Percentiles rank a stretch among this genome's conserved stretches.
Conservation (phyloP, 2,797 vertebrate genomes). For the Tadarida brasiliensis region DNA sequence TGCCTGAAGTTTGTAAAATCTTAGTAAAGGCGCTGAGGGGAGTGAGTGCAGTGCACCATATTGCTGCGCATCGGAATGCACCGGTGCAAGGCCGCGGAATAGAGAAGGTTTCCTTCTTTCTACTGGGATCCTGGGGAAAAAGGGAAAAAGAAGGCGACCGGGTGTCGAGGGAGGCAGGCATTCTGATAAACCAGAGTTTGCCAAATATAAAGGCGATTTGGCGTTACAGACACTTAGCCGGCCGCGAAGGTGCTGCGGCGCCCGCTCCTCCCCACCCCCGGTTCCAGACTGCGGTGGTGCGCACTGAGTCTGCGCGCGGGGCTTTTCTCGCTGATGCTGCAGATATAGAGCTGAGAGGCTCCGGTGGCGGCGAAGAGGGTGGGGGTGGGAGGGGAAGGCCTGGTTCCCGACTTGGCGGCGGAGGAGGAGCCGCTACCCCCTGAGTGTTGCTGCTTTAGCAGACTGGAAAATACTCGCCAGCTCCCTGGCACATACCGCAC, state of each 20-base stretch:
- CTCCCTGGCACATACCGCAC: conserved; percentile 30
- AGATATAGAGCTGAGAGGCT: conserved; percentile 83
- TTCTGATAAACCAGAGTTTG: conserved; percentile 79
- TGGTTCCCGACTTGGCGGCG: neutral
- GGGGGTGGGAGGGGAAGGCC: conserved; percentile 49
- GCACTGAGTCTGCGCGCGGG: conserved; percentile 88
- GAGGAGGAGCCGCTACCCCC: conserved; percentile 16
- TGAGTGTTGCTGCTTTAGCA: conserved; percentile 7
- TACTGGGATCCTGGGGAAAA: neutral
- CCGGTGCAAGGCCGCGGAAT: conserved; percentile 36
- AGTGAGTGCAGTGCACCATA: conserved; percentile 74
- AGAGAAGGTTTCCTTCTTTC: conserved; percentile 54
- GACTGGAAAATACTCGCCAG: conserved; percentile 29
- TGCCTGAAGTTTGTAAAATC: conserved; percentile 79
- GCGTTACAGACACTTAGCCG: conserved; percentile 85
- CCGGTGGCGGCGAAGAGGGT: neutral
- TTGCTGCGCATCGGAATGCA: conserved; percentile 75
- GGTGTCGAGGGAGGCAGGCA: neutral
- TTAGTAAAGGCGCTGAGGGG: neutral
- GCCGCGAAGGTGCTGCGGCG: conserved; percentile 80
- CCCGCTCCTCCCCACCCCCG: conserved; percentile 62
- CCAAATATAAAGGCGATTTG: conserved; percentile 83
- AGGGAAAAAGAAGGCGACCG: neutral
- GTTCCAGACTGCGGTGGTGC: conserved; percentile 89
- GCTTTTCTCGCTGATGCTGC: conserved; percentile 90